These are phyloP conservation scores for Chaenogobius annularis DNA, from an alignment of 2,113 vertebrate genomes.

Conservation along the genomic window DNA sequence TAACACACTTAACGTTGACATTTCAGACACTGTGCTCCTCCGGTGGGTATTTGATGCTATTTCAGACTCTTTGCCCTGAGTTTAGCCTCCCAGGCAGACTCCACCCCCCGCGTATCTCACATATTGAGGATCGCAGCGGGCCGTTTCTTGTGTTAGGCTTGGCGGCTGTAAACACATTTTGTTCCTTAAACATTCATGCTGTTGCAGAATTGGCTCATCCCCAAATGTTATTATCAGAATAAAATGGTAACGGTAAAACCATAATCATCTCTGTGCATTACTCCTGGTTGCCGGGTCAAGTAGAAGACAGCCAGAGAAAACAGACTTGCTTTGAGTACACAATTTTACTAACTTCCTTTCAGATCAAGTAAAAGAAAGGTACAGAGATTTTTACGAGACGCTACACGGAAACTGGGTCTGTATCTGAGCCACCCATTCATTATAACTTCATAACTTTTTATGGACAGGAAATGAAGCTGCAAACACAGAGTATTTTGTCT, in stretches of 20 bases:
- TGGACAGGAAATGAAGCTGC: conserved; percentile 1
- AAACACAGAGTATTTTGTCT: neutral
- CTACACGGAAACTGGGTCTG: neutral
- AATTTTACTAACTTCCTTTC: neutral
- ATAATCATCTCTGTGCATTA: neutral
- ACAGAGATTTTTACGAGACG: neutral
- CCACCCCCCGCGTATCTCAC: conserved; percentile 3
- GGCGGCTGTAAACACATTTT: conserved; percentile 8
- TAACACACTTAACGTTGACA: conserved; percentile 26
- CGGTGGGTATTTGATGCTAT: neutral
- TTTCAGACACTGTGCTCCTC: conserved; percentile 17
- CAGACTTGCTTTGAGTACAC: neutral
- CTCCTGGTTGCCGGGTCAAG: neutral
- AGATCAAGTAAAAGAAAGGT: neutral
- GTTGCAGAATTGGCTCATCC: conserved; percentile 8
- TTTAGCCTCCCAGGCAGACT: conserved; percentile 16
- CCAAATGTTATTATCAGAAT: neutral
- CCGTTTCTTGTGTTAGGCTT: neutral
- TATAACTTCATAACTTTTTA: conserved; percentile 1
- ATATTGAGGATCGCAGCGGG: conserved; percentile 18
- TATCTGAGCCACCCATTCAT: neutral
- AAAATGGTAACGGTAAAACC: conserved; percentile 1
- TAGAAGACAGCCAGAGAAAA: neutral
- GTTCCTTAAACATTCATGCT: conserved; percentile 9
- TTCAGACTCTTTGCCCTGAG: conserved; percentile 23